Conservation (phyloP, 2,113 vertebrate genomes). For the Microcebus lehilahytsara region DNA sequence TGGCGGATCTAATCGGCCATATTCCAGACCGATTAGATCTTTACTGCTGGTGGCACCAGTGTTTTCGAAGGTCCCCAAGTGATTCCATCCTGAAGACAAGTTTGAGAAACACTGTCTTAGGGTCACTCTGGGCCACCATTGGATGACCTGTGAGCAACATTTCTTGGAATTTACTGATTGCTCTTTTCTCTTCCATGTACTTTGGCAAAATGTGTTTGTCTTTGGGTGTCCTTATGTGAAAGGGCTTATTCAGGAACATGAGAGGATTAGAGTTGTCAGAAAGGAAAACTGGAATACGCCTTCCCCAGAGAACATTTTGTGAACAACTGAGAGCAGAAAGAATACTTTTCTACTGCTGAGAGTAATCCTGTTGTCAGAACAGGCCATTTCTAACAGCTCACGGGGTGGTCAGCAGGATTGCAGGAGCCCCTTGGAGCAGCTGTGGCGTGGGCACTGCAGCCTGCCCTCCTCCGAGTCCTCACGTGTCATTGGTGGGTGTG, state of each 20-base stretch:
- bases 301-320: not conserved
- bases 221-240: not conserved
- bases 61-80: not conserved
- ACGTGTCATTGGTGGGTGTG: too few species aligned
- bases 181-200: not conserved
- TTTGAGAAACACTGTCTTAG: not conserved
- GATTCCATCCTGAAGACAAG: not conserved
- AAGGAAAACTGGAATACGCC: not conserved
- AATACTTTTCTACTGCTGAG: not conserved
- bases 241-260: not conserved
- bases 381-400: not conserved
- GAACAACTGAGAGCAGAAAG: not conserved
- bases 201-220: not conserved
- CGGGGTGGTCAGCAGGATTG: not conserved
- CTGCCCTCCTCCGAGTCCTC: not conserved
- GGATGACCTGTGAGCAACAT: not conserved
- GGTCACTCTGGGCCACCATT: not conserved
- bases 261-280: constrained; percentile 18
- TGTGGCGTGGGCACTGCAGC: not conserved
- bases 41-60: not conserved
- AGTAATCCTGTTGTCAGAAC: not conserved
- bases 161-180: not conserved
- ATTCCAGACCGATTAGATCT: not conserved
- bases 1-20: too few species aligned
- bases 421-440: not conserved